These are phyloP conservation scores for Pseudobourletiella spinata DNA, from an alignment of 1,140 invertebrate genomes.

Conservation along the genomic window DNA sequence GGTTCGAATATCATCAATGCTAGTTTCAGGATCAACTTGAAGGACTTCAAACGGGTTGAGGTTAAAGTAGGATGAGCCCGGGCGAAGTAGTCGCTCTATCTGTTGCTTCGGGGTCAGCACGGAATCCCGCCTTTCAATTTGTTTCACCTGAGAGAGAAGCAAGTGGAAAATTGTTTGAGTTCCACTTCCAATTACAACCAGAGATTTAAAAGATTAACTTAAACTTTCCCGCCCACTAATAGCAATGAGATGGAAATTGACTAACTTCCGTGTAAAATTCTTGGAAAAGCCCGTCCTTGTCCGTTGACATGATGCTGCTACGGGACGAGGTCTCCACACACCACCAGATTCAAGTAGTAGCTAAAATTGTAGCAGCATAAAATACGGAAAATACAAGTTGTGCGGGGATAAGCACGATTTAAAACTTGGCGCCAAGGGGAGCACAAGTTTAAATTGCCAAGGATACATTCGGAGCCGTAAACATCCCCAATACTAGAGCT, in stretches of 20 bases:
- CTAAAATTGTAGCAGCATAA: too few species aligned
- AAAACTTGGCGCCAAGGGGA: not conserved
- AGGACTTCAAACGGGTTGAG: conserved; percentile 93
- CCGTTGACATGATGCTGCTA: conserved; percentile 1
- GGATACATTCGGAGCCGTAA: too few species aligned
- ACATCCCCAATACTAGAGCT: too few species aligned
- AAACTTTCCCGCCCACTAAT: too few species aligned
- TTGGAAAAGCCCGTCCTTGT: conserved; percentile 24
- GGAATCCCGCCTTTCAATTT: conserved; percentile 85
- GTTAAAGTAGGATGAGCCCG: conserved; percentile 93
- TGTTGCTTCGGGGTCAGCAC: conserved; percentile 88
- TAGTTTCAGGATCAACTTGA: conserved; percentile 81
- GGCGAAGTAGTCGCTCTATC: conserved; percentile 81
- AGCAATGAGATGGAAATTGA: not conserved
- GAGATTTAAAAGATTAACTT: not conserved
- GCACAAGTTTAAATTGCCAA: too few species aligned
- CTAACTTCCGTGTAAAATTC: conserved; percentile 33
- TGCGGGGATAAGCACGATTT: too few species aligned
- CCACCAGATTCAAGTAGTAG: too few species aligned
- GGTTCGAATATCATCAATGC: conserved; percentile 88
- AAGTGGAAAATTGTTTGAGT: not conserved
- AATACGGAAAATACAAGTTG: too few species aligned
- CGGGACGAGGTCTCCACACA: too few species aligned
- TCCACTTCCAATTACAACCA: not conserved
- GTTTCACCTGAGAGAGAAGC: conserved; percentile 67